These are phyloP conservation scores for Torymus texanus DNA, from an alignment of 2,888 invertebrate species.

Conservation along the genomic window DNA sequence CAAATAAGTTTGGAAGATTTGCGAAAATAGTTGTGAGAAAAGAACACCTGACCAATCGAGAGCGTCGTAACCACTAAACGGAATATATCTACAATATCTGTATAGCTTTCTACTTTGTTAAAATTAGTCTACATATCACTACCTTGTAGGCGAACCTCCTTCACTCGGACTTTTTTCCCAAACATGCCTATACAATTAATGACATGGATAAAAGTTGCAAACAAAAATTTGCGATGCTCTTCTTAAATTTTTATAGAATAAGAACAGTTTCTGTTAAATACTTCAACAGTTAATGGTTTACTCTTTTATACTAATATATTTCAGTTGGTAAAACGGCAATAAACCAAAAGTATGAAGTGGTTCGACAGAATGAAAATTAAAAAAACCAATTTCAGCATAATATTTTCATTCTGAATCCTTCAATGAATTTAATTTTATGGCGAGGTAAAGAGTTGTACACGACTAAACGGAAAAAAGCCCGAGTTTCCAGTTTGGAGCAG, in stretches of 20 bases:
- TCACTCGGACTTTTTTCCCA: conserved; percentile 59
- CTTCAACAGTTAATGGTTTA: no score
- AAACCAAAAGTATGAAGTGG: no score
- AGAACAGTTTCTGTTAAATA: no score
- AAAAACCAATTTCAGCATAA: neutral
- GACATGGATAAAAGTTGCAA: no score
- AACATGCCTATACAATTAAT: neutral
- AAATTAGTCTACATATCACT: conserved; percentile 68
- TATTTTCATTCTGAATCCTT: neutral
- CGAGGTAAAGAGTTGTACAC: conserved; percentile 38
- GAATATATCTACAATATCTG: conserved; percentile 50
- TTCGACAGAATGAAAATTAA: no score
- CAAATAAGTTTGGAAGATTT: conserved; percentile 9
- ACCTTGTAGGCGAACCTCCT: conserved; percentile 68
- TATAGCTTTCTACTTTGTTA: conserved; percentile 61
- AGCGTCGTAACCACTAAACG: conserved; percentile 39
- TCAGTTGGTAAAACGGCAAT: no score
- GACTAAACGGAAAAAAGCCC: conserved; percentile 47
- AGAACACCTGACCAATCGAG: conserved; percentile 50
- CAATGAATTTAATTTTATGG: conserved; percentile 16
- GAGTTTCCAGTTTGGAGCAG: conserved; percentile 49
- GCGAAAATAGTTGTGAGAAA: conserved; percentile 39
- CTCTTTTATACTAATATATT: no score
- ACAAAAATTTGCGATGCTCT: no score
- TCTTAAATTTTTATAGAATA: no score